These are phyloP conservation scores for Stenopsyche tienmushanensis DNA, from an alignment of 1,140 invertebrate genomes.

Conservation along the genomic window DNA sequence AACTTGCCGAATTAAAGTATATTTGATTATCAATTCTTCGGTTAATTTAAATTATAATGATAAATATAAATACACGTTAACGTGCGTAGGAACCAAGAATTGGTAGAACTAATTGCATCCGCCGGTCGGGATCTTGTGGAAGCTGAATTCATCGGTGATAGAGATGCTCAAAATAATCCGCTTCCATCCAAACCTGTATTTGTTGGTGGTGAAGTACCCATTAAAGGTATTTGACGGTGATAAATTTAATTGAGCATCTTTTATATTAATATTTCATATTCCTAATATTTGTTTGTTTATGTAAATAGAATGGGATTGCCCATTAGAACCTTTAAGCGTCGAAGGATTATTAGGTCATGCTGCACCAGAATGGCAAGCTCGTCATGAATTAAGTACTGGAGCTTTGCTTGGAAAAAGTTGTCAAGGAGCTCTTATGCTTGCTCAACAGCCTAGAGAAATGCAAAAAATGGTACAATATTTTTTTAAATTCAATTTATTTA, in stretches of 20 bases:
- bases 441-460: conserved; percentile 69
- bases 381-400: conserved; percentile 80
- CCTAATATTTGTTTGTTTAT: background rate
- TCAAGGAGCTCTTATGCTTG: conserved; percentile 79
- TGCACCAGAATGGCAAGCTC: conserved; percentile 78
- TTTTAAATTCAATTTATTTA: background rate
- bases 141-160: conserved; percentile 83
- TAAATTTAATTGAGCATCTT: background rate
- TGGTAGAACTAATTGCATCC: conserved; percentile 86
- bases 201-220: conserved; percentile 20
- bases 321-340: conserved; percentile 59
- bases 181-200: conserved; percentile 65
- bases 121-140: conserved; percentile 85
- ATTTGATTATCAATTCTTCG: conserved; percentile 9
- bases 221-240: conserved; percentile 26
- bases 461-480: conserved; percentile 57
- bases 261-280: conserved; percentile 3
- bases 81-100: conserved; percentile 65
- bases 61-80: background rate
- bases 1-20: conserved; percentile 78
- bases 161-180: conserved; percentile 82
- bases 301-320: conserved; percentile 50
- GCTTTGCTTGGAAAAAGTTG: conserved; percentile 86
- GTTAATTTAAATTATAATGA: background rate
- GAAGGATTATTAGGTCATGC: conserved; percentile 64